Percentiles rank a stretch among this genome's conserved stretches.
phyloP scores from a whole-genome alignment of 2,888 invertebrate genomes.

The Nephrocerus scutellatus region DNA sequence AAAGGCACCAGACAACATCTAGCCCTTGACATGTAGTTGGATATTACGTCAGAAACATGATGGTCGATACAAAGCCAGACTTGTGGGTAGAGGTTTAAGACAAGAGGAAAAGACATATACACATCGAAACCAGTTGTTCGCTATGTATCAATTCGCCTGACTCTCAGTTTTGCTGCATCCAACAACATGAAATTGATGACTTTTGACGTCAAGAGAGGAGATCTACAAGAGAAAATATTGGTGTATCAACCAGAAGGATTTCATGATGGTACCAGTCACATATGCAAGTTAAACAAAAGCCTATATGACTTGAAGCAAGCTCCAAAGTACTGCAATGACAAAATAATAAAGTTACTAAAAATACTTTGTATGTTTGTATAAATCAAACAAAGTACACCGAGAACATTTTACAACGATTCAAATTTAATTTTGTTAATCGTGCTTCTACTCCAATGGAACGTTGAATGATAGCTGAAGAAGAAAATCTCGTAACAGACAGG shows the following conservation, averaged over 20 bases:
- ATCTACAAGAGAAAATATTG: conserved; percentile 12
- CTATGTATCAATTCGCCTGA: no score
- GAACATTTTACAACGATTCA: conserved; percentile 13
- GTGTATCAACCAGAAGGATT: conserved; percentile 20
- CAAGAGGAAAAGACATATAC: no score
- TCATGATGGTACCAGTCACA: conserved; percentile 21
- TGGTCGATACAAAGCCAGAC: no score
- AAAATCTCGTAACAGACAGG: neutral
- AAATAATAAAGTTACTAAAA: conserved; percentile 22
- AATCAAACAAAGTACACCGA: conserved; percentile 8
- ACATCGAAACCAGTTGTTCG: no score
- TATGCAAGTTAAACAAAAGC: conserved; percentile 22
- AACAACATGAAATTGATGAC: no score
- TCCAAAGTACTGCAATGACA: conserved; percentile 25
- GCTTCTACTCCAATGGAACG: conserved; percentile 16
- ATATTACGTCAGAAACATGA: no score
- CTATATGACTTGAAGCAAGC: conserved; percentile 28
- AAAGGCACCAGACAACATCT: no score
- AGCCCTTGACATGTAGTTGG: no score
- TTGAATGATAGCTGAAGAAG: neutral
- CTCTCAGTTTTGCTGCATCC: no score
- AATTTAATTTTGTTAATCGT: conserved; percentile 13
- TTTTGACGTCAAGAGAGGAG: conserved; percentile 21
- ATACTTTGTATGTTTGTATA: conserved; percentile 1
- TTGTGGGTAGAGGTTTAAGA: no score